Evolutionary conservation across 1,140 invertebrate genomes (phyloP), one percentile per base, ranked within the genome.

Genomic region (Diachasma alloeum): DNA sequence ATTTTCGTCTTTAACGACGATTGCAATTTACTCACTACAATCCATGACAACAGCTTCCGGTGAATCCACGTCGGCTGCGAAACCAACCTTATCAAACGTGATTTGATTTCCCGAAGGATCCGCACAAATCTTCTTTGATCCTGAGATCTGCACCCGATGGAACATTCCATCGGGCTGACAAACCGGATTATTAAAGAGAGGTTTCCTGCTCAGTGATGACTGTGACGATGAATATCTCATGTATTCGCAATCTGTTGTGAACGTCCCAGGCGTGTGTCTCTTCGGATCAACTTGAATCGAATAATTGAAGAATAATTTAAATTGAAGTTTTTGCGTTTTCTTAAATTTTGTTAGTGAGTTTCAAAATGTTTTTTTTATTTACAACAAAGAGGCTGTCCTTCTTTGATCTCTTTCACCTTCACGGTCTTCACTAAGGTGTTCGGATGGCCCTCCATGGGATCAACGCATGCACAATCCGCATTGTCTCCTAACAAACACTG

Each of bases 91-190:
- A 31, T 31, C 31, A 6, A 31, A 31, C 6, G 2, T 31, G 72
- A 93, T 89, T 76, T 83, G 81, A 11, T 82, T 81, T 8, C 90
- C 89, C n/a, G 86, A 80, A 44, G 90, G 88, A 83, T 91, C 86
- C 0, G 90, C 87, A 79, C 92, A 93, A 73, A 90, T 89, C 87
- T 88, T 90, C 44, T 90, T 92, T 77, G 77, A 90, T 1, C 63
- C 77, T 9, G 26, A 68, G 36, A 22, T 76, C 78, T 83, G 82
- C 1, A 89, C 81, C 42, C 87, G 83, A 0, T 83, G 83, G 78
- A 87, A 92, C 68, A 90, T 90, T 0, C 92, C 92, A 84, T 92
- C 92, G 0, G 91, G 87, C 76, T 91, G 85, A 80, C 92, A 93
- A 39, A 82, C 83, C 0, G 88, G 85, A 37, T 73, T 72, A 1